Evolutionary conservation across 2,797 vertebrate species (phyloP).

Genomic region (Acropternis orthonyx): DNA sequence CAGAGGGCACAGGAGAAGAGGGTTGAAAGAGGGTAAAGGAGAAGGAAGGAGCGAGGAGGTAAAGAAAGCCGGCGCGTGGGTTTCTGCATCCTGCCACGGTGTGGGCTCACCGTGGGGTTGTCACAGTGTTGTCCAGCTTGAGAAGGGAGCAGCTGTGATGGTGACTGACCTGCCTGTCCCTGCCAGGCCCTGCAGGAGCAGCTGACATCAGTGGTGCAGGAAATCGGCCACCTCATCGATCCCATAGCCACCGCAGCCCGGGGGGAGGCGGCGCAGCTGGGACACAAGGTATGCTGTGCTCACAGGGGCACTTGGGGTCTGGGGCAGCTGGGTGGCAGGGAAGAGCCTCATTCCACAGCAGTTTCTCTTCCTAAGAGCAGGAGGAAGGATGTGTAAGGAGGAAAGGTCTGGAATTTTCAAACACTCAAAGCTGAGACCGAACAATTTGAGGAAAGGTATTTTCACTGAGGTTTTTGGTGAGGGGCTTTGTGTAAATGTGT

Average conservation of each 20-base stretch:
- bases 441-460: neutral
- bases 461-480: neutral
- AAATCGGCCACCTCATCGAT: constrained; percentile 96
- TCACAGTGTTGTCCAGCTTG: neutral
- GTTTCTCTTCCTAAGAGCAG: neutral
- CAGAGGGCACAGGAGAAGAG: neutral
- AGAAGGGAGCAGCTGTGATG: neutral
- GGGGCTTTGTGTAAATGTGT: neutral
- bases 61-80: neutral
- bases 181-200: constrained; percentile 94
- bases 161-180: neutral
- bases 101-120: neutral
- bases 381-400: neutral
- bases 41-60: neutral
- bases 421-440: neutral
- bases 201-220: constrained; percentile 94
- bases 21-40: neutral
- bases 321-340: rapidly evolving
- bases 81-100: neutral
- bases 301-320: neutral
- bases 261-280: constrained; percentile 95
- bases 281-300: constrained; percentile 87
- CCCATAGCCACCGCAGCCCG: constrained; percentile 91
- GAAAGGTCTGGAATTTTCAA: neutral
- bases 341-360: neutral